Evolutionary conservation across 2,113 vertebrate species (phyloP).

Genomic region (Trochalopteron elliotii): DNA sequence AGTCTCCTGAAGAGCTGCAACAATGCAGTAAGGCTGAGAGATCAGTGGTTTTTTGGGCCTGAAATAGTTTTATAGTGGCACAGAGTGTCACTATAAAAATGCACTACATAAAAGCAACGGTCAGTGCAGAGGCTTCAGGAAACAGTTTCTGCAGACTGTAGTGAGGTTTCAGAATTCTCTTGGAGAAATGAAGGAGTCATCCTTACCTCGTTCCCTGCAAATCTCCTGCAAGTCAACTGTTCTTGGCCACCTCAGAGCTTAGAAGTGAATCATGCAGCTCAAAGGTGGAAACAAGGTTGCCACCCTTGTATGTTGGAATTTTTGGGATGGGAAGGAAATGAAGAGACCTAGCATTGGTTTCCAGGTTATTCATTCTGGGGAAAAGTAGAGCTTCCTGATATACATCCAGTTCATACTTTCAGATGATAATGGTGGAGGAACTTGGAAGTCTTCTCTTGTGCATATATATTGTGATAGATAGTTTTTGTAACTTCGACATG

Average conservation of each 20-base stretch:
- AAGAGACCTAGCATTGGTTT: background rate
- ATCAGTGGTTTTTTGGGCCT: background rate
- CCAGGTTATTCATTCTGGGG: background rate
- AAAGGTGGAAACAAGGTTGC: background rate
- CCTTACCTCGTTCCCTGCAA: background rate
- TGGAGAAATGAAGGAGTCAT: background rate
- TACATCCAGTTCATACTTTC: background rate
- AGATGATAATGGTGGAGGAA: background rate
- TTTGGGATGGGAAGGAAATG: background rate
- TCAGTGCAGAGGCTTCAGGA: background rate
- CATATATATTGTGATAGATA: fast-evolving
- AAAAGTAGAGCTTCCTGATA: background rate
- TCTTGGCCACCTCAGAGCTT: background rate
- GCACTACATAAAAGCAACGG: background rate
- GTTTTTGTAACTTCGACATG: background rate
- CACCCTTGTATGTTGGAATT: background rate
- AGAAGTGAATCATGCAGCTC: background rate
- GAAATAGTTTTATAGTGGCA: background rate
- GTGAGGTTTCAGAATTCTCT: background rate
- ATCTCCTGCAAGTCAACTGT: background rate
- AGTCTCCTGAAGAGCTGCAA: background rate
- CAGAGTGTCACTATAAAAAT: fast-evolving
- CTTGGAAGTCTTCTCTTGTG: background rate
- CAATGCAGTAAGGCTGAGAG: background rate
- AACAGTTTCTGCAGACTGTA: background rate